Base-by-base conservation (phyloP, 2,113 vertebrate genomes). In the Odocoileus virginianus region DNA sequence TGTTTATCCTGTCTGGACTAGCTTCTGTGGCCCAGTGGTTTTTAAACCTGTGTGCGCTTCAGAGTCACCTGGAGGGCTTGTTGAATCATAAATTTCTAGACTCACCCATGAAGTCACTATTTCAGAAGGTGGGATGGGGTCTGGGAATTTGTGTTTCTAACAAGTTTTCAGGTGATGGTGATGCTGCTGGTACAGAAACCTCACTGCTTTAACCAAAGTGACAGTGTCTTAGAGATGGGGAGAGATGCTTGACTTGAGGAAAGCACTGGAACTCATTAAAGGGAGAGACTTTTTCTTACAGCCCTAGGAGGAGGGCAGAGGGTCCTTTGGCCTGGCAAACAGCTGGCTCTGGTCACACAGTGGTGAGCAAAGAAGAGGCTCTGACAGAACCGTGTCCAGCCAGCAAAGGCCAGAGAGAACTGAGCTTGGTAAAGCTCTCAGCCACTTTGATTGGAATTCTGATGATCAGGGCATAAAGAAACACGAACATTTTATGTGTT, bases 291-390 rank as follows among this genome's bases (percentile, higher is more conserved):
- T 87, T 12, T 50, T n/a, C 27, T 36, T 23, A 33, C 8, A n/a
- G 17, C 67, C 45, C 21, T 45, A 54, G 40, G 27, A 79, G 54
- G 50, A 25, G 28, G 16, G 16, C 40, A 52, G 15, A 40, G 45
- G 27, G 30, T 43, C 40, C 50, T 64, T 30, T 27, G n/a, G 7
- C 30, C 27, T 1, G 27, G 43, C 25, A 54, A 36, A 40, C 50
- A 50, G 50, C 11, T 55, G 36, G 10, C 40, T 45, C 23, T n/a
- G 43, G 28, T 28, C 57, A n/a, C 28, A 4, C 3, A 11, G 33
- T n/a, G 14, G 2, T 13, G 16, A 23, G 7, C 1, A 54, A 7
- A 11, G 36, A 6, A 61, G 40, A 17, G 2, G 6, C 3, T 14
- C 55, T 13, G 33, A 10, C 2, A 36, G 91, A 85, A 5, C 36